Conservation (phyloP, 2,888 invertebrate species). For the Lymantria dispar region DNA sequence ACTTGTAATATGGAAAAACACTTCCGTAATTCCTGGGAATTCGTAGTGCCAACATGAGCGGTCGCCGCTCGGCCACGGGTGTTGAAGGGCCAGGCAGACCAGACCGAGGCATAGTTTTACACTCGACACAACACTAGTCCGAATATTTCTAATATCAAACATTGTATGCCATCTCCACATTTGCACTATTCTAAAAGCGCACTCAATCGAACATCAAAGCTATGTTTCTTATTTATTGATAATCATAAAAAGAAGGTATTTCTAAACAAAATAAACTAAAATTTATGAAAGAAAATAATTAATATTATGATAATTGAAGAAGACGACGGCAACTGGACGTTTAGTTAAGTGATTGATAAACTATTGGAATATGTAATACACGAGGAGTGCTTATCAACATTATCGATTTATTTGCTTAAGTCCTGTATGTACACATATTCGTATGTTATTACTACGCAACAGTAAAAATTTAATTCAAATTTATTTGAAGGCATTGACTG, state of each 20-base stretch:
- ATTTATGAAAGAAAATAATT: neutral
- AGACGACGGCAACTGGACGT: conserved; percentile 39
- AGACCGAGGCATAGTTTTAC: conserved; percentile 48
- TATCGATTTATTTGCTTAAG: conserved; percentile 67
- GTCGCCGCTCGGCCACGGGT: conserved; percentile 59
- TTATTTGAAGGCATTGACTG: neutral
- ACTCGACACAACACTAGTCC: conserved; percentile 48
- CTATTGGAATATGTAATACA: conserved; percentile 56
- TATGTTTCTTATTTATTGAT: conserved; percentile 8
- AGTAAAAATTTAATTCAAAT: neutral
- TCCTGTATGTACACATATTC: conserved; percentile 32
- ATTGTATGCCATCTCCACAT: conserved; percentile 62
- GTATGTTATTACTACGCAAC: neutral
- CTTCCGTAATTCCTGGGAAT: conserved; percentile 84
- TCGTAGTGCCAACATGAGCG: conserved; percentile 61
- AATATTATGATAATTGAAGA: conserved; percentile 5
- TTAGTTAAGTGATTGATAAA: conserved; percentile 58
- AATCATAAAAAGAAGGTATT: conserved; percentile 21
- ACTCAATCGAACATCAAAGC: conserved; percentile 4
- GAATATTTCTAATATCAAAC: conserved; percentile 43
- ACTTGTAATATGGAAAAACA: conserved; percentile 84
- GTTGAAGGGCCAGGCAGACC: conserved; percentile 50
- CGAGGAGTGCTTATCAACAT: conserved; percentile 65
- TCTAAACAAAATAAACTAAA: conserved; percentile 1
- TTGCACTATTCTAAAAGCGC: conserved; percentile 29